These are phyloP conservation scores for Anguilla rostrata DNA, from an alignment of 2,113 vertebrate species.

Conservation along the genomic window DNA sequence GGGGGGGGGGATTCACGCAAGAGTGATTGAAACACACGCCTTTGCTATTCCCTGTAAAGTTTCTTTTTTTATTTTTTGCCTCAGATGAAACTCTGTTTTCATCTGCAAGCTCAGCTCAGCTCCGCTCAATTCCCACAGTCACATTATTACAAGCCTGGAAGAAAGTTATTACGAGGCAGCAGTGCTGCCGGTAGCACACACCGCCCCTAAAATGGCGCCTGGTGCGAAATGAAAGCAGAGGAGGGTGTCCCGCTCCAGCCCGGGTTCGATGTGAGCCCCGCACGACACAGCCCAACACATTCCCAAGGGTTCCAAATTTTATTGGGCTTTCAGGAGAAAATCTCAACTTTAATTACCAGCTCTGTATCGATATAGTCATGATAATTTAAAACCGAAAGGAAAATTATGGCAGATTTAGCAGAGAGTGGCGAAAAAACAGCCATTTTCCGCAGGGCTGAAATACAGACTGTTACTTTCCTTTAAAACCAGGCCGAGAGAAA, in stretches of 20 bases:
- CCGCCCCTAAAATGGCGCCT: not conserved
- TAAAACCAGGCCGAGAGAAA: not conserved
- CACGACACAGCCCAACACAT: not conserved
- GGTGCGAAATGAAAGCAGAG: not conserved
- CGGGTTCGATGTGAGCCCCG: not conserved
- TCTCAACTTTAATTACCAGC: not conserved
- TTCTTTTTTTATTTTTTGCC: not conserved
- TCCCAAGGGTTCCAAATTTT: not conserved
- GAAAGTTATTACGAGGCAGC: not conserved
- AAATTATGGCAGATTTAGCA: not conserved
- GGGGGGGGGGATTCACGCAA: not conserved
- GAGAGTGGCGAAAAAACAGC: not conserved
- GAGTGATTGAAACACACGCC: not conserved
- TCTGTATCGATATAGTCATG: not conserved
- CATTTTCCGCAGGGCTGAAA: not conserved
- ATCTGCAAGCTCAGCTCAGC: not conserved
- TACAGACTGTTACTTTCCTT: not conserved
- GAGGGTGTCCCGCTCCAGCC: not conserved
- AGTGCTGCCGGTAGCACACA: not conserved
- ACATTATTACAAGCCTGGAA: not conserved
- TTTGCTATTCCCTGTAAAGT: not conserved
- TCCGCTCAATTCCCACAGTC: not conserved
- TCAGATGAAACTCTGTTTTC: not conserved
- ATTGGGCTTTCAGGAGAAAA: not conserved
- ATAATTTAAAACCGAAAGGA: not conserved